These are phyloP conservation scores for Myotis brandtii DNA, from an alignment of 2,113 vertebrate genomes.

Conservation along the genomic window DNA sequence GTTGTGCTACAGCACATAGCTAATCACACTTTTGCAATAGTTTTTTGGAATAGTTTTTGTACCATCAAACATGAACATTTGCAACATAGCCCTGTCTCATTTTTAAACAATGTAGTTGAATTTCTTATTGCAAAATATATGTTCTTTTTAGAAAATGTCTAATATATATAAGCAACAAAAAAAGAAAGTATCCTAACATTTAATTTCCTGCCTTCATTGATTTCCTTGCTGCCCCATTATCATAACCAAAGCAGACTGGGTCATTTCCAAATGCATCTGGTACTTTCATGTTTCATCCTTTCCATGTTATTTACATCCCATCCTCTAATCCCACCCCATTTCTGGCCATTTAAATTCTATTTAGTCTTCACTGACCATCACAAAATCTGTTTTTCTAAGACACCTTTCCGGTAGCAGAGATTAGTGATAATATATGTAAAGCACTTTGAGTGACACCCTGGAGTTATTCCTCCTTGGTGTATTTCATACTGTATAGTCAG, in stretches of 20 bases:
- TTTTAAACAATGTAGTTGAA: neutral
- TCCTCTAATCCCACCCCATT: neutral
- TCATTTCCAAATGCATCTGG: neutral
- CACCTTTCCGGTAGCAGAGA: neutral
- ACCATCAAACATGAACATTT: neutral
- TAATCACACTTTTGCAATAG: neutral
- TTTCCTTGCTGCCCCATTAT: neutral
- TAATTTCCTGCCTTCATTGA: neutral
- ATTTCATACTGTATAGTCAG: neutral
- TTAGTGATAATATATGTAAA: neutral
- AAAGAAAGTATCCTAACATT: neutral
- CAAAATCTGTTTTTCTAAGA: neutral
- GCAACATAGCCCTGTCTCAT: neutral
- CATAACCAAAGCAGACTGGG: neutral
- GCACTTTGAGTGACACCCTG: neutral
- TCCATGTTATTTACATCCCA: neutral
- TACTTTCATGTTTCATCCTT: neutral
- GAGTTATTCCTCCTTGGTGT: neutral
- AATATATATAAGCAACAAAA: neutral
- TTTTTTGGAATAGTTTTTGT: neutral
- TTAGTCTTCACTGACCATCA: neutral
- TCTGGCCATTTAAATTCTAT: neutral
- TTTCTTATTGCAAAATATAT: neutral
- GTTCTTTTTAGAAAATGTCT: conserved; percentile 19
- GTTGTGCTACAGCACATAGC: fast-evolving